Percentiles rank a stretch among this genome's conserved stretches.
phyloP scores from a whole-genome alignment of 2,797 vertebrate species.

The Malurus splendens region DNA sequence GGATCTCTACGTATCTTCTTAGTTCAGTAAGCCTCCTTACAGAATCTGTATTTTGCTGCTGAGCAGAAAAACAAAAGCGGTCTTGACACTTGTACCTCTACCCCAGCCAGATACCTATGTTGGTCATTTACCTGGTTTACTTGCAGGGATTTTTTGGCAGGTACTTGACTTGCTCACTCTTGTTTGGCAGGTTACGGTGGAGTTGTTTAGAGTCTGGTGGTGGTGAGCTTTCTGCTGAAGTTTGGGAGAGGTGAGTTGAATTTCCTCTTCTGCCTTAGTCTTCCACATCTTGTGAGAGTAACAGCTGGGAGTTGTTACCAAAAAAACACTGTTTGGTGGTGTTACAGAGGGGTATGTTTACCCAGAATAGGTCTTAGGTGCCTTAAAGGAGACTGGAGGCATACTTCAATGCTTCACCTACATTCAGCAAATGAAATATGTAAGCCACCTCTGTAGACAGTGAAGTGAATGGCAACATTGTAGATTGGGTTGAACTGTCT shows the following conservation, averaged over 20 bases:
- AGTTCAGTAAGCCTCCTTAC: background rate
- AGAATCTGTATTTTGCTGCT: background rate
- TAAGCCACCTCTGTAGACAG: background rate
- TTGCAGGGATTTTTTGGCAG: background rate
- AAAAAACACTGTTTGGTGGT: background rate
- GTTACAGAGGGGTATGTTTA: background rate
- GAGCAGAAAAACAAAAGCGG: background rate
- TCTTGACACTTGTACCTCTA: background rate
- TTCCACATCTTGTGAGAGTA: background rate
- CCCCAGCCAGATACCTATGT: background rate
- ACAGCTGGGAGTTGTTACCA: background rate
- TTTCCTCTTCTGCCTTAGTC: background rate
- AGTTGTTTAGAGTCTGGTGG: background rate
- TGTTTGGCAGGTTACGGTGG: background rate
- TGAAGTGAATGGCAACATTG: background rate
- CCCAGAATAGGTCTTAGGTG: background rate
- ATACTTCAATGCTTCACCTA: rapidly evolving
- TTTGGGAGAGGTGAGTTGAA: background rate
- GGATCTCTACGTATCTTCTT: background rate
- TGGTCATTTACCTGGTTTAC: background rate
- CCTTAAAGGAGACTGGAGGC: background rate
- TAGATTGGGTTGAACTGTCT: background rate
- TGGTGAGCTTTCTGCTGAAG: background rate
- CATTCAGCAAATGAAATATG: background rate
- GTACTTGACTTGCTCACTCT: background rate